A percentile compares a stretch with the other conserved stretches of the same genome.
phyloP scores from a whole-genome alignment of 2,888 invertebrate genomes.

The Diloba caeruleocephala region DNA sequence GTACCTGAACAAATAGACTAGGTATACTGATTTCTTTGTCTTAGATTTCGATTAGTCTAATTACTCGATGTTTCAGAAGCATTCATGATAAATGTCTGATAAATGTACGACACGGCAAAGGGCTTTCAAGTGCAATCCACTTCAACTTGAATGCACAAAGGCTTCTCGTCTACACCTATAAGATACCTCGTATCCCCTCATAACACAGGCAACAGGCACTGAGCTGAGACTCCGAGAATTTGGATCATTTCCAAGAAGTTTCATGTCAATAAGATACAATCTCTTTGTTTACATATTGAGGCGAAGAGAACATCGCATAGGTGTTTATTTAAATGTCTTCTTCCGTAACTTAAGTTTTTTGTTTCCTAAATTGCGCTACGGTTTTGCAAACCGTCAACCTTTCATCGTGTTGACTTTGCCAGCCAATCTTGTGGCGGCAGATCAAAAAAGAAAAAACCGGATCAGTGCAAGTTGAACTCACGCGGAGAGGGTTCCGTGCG shows the following conservation, averaged over 20 bases:
- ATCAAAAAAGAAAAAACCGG: too few species aligned
- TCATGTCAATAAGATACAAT: slow-evolving; percentile 43
- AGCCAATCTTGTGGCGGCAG: too few species aligned
- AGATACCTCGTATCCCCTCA: slow-evolving; percentile 10
- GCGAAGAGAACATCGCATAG: slow-evolving; percentile 4
- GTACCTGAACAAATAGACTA: too few species aligned
- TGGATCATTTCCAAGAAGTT: slow-evolving; percentile 38
- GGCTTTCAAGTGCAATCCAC: slow-evolving; percentile 16
- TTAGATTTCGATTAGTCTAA: too few species aligned
- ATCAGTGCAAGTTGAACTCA: too few species aligned
- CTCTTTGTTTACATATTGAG: slow-evolving; percentile 22
- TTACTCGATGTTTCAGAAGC: not conserved
- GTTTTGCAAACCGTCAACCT: too few species aligned
- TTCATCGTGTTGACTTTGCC: too few species aligned
- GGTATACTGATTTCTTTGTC: too few species aligned
- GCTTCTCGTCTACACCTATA: slow-evolving; percentile 41
- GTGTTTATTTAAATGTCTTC: slow-evolving; percentile 10
- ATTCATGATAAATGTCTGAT: not conserved
- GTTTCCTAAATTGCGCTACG: too few species aligned
- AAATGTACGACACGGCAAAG: slow-evolving; percentile 11
- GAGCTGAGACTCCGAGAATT: slow-evolving; percentile 6
- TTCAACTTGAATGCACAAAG: slow-evolving; percentile 17
- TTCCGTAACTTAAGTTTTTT: too few species aligned
- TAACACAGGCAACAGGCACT: slow-evolving; percentile 38
- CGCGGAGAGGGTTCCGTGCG: too few species aligned